Evolutionary conservation across 2,888 invertebrate genomes (phyloP).

Genomic region (Camponotus fellah): DNA sequence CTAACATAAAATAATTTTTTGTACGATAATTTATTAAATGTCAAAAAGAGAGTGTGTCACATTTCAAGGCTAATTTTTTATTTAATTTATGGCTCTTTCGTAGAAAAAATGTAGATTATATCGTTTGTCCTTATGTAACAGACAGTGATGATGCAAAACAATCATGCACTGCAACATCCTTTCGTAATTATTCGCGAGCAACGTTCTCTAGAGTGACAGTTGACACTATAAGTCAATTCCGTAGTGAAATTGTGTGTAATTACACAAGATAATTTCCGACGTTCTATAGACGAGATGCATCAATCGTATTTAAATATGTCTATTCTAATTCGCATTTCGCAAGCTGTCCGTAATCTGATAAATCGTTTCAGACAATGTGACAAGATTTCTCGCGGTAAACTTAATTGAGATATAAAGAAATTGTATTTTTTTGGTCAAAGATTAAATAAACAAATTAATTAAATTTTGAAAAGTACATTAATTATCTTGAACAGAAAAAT

Average conservation of each 20-base stretch:
- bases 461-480: background rate
- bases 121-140: background rate
- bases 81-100: background rate
- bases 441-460: background rate
- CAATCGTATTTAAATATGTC: conserved; percentile 21
- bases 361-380: conserved; percentile 14
- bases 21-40: background rate
- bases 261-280: background rate
- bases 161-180: background rate
- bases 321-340: conserved; percentile 42
- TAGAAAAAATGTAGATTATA: background rate
- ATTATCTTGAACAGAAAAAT: background rate
- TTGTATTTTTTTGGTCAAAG: background rate
- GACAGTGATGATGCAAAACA: conserved; percentile 4
- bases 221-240: conserved; percentile 48
- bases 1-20: background rate
- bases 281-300: conserved; percentile 16
- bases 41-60: background rate
- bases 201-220: background rate
- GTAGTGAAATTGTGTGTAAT: conserved; percentile 50
- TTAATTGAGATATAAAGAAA: conserved; percentile 12
- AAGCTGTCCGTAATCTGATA: conserved; percentile 19
- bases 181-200: conserved; percentile 27
- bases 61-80: background rate
- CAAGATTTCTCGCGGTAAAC: background rate